phyloP scores from a whole-genome alignment of 1,140 invertebrate genomes.

The Chrysoperla carnea region DNA sequence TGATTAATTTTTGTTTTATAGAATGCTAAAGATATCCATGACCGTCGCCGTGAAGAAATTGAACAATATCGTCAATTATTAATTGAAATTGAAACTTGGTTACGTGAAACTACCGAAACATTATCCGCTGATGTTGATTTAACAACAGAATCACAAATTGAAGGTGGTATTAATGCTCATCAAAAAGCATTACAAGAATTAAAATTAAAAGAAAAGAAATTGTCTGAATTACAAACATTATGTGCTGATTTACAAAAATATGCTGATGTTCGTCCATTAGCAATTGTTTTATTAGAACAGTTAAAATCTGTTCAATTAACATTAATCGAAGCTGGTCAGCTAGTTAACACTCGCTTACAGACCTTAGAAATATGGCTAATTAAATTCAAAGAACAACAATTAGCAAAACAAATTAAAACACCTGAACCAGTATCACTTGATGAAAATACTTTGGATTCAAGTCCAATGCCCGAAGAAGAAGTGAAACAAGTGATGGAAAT shows the following conservation, averaged over 20 bases:
- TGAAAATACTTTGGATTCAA: conserved; percentile 39
- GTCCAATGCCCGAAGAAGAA: conserved; percentile 39
- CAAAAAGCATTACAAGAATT: conserved; percentile 34
- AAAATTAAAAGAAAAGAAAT: conserved; percentile 31
- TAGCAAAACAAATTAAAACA: conserved; percentile 13
- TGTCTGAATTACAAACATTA: conserved; percentile 33
- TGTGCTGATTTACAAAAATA: conserved; percentile 29
- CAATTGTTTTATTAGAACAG: conserved; percentile 33
- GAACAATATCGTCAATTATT: conserved; percentile 37
- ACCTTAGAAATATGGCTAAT: conserved; percentile 22
- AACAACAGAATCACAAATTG: conserved; percentile 22
- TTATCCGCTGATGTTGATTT: conserved; percentile 11
- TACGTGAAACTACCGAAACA: conserved; percentile 20
- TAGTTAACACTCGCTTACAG: conserved; percentile 34
- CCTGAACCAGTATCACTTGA: conserved; percentile 20
- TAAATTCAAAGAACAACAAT: conserved; percentile 17
- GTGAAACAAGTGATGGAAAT: conserved; percentile 19
- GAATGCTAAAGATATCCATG: conserved; percentile 30
- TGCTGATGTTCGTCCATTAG: conserved; percentile 25
- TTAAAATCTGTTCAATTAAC: conserved; percentile 30
- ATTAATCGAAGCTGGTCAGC: conserved; percentile 32
- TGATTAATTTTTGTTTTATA: conserved; percentile 10
- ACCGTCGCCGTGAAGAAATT: conserved; percentile 35
- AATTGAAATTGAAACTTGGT: conserved; percentile 41
- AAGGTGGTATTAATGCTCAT: conserved; percentile 25